These are phyloP conservation scores for Ia io DNA, from an alignment of 2,113 vertebrate genomes.

Conservation along the genomic window DNA sequence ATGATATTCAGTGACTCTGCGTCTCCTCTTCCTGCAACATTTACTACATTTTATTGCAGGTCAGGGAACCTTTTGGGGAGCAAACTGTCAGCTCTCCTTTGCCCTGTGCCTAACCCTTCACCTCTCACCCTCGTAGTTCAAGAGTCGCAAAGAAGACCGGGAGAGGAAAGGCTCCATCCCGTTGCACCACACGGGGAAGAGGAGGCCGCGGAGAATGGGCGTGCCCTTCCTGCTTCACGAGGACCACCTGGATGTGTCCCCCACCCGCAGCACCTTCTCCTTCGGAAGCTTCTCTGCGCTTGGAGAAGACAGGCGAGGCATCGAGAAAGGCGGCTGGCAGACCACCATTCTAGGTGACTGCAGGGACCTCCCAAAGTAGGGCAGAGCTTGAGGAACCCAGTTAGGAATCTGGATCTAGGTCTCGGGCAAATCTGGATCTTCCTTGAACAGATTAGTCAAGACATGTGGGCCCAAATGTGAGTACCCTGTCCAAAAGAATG, in stretches of 20 bases:
- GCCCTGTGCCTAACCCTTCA: background rate
- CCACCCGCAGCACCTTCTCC: constrained; percentile 97
- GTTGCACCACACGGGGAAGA: constrained; percentile 94
- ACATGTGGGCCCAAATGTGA: background rate
- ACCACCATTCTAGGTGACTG: constrained; percentile 94
- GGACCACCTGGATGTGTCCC: constrained; percentile 96
- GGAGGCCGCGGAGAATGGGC: constrained; percentile 94
- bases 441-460: background rate
- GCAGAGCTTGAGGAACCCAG: background rate
- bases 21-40: background rate
- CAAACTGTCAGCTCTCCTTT: background rate
- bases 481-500: background rate
- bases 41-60: background rate
- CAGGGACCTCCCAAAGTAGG: background rate
- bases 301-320: constrained; percentile 91
- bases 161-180: constrained; percentile 98
- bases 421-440: background rate
- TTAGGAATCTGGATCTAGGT: background rate
- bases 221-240: constrained; percentile 96
- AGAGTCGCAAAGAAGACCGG: constrained; percentile 95
- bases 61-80: background rate
- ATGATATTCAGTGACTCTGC: background rate
- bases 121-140: constrained; percentile 86
- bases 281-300: constrained; percentile 97
- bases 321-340: constrained; percentile 96